Evolutionary conservation across 1,140 invertebrate genomes (phyloP), one percentile per base, ranked within the genome.

Genomic region (Hylyphantes graminicola): DNA sequence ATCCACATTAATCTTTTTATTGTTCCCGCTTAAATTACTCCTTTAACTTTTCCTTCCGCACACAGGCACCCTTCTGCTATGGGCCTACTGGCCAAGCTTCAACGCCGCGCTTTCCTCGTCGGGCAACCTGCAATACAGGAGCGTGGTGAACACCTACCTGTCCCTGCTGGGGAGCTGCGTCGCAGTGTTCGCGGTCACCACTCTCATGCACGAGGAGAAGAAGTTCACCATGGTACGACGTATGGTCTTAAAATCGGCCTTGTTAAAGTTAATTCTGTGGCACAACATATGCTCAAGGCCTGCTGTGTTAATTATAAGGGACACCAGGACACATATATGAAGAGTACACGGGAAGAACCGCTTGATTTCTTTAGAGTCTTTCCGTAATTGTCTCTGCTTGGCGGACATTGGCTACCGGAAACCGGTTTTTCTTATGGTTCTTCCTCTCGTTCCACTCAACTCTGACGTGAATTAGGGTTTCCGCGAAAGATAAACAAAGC

Each of bases 1-100:
- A 35, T 2, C 1, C 57, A n/a, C 12, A 4, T 59, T 59, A 59
- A 13, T 59, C n/a, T n/a, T 59, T 59, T 59, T 59, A 59, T 2
- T 59, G 5, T n/a, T 59, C 10, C 8, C 11, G 11, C 12, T 59
- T 13, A 59, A 12, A n/a, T 59, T n/a, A 59, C n/a, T 59, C n/a
- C n/a, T 59, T 4, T 59, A 12, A 59, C 57, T 59, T 59, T n/a
- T 67, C 48, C 15, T 17, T 50, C 13, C 59, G 11, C 2, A 50
- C 7, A 5, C 88, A 96, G 95, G 96, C 84, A 96, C 96, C 2
- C 90, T 97, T 13, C 97, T 98, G 89, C 91, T 99, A n/a, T 99
- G 96, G 96, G 90, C 97, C 64, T 98, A 95, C 89, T 98, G 97
- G 96, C 97, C 97, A 4, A 96, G 95, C 85, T 99, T 99, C 90